Base-by-base conservation (phyloP, 2,797 vertebrate species). In the Lateolabrax maculatus region DNA sequence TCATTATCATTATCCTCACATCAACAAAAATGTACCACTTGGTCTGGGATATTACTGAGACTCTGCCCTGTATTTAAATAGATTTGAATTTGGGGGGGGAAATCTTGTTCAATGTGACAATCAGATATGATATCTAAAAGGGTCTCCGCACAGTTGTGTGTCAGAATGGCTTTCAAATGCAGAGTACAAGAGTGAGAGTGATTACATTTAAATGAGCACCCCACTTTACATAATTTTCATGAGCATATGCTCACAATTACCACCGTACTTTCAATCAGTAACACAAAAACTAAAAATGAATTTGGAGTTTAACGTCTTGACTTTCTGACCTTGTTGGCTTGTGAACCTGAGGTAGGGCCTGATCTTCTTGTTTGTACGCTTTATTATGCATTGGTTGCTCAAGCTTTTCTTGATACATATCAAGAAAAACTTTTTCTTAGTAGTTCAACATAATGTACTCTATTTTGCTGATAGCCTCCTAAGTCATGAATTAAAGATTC, bases 401-500 rank as follows among this genome's bases (percentile, higher is more conserved):
- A 48, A 49, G 13, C 2, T 67, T 48, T 57, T 51, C 51, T 39
- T 9, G 27, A 62, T 18, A 41, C 15, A 48, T n/a, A n/a, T 11
- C 5, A 58, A 39, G 9, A 36, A 15, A 53, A 70, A 36, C 21
- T 8, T 71, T 67, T 63, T 34, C 12, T 3, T 23, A 23, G 3
- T 34, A 63, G 51, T 67, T 65, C 52, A 74, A 83, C 77, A 78
- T 81, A 72, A 77, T 72, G 16, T 67, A 58, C 60, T 71, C 16
- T 66, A 65, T 58, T 78, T 79, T 65, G 55, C 78, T 61, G 23
- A 51, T 37, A 53, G 58, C 63, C 69, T 69, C 65, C 41, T n/a
- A 62, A 77, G 75, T 86, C 70, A 89, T 91, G 57, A 93, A 93
- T 93, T 90, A 93, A 90, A 86, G 46, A 92, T 71, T 87, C 84